Percentiles rank a stretch among this genome's conserved stretches.
phyloP scores from a whole-genome alignment of 2,888 invertebrate species.

The Lydus trimaculatus region DNA sequence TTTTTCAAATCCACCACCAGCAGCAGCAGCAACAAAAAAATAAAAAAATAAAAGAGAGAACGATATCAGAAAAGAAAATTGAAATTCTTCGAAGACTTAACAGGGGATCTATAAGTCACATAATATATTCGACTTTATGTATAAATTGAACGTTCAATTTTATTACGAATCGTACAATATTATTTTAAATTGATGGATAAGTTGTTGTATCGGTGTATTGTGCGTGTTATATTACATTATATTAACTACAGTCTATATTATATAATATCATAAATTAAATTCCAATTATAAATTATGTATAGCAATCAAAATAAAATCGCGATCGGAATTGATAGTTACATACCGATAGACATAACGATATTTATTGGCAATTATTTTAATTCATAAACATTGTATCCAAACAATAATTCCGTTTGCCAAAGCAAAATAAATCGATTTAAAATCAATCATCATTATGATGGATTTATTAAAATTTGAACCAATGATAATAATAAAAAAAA shows the following conservation, averaged over 20 bases:
- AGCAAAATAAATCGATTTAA: slow-evolving; percentile 19
- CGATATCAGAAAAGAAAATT: slow-evolving; percentile 26
- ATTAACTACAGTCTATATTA: background rate
- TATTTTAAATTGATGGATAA: background rate
- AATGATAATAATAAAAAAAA: background rate
- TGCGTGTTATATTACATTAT: background rate
- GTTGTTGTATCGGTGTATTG: background rate
- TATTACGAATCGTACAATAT: background rate
- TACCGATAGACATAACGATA: slow-evolving; percentile 17
- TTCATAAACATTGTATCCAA: slow-evolving; percentile 16
- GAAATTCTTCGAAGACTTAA: slow-evolving; percentile 33
- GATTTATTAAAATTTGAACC: background rate
- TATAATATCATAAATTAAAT: background rate
- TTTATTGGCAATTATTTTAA: slow-evolving; percentile 30
- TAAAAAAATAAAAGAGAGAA: slow-evolving; percentile 22
- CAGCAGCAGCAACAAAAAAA: too few relatives aligned
- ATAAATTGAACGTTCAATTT: background rate
- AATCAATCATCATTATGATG: slow-evolving; percentile 1
- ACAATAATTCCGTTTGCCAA: slow-evolving; percentile 27
- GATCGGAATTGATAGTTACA: slow-evolving; percentile 27
- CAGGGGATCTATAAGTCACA: slow-evolving; percentile 33
- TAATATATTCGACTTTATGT: slow-evolving; percentile 7
- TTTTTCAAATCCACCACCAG: background rate
- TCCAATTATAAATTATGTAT: slow-evolving; percentile 1
- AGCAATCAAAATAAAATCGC: slow-evolving; percentile 16